phyloP scores from a whole-genome alignment of 2,797 vertebrate genomes.

The Anguilla obscura region DNA sequence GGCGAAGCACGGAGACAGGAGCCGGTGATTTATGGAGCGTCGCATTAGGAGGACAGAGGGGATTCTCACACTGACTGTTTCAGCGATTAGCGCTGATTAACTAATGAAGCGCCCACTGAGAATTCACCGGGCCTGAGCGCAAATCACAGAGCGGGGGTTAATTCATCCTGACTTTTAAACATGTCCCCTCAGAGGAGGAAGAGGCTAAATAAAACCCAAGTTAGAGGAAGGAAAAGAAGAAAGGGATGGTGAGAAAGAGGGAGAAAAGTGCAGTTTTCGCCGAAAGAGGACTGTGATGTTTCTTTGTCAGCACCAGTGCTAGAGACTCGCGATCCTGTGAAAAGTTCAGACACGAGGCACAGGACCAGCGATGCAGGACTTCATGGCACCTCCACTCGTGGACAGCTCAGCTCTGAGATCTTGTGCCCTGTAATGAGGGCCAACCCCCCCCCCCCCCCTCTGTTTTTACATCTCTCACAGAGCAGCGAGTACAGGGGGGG shows the following conservation, averaged over 20 bases:
- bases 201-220: constrained; percentile 51
- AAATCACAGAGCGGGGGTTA: constrained; percentile 49
- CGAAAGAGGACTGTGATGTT: not conserved
- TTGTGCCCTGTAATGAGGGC: constrained; percentile 9
- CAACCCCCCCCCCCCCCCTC: not conserved
- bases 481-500: constrained; percentile 40
- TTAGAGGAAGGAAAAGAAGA: constrained; percentile 13
- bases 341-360: not conserved
- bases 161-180: constrained; percentile 56
- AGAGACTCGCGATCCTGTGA: not conserved
- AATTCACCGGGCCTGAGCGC: constrained; percentile 54
- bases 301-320: constrained; percentile 7
- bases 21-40: constrained; percentile 57
- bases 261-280: constrained; percentile 13
- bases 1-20: constrained; percentile 48
- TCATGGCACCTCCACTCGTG: constrained; percentile 9
- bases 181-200: constrained; percentile 51
- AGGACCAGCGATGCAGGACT: not conserved
- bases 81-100: constrained; percentile 60
- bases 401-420: not conserved
- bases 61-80: constrained; percentile 39
- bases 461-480: constrained; percentile 11
- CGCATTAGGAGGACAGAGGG: not conserved
- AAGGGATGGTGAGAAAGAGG: constrained; percentile 27
- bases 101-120: constrained; percentile 53